Percentiles rank a stretch among this genome's conserved stretches.
phyloP scores from a whole-genome alignment of 2,113 vertebrate species.

The Scytalopus superciliaris region DNA sequence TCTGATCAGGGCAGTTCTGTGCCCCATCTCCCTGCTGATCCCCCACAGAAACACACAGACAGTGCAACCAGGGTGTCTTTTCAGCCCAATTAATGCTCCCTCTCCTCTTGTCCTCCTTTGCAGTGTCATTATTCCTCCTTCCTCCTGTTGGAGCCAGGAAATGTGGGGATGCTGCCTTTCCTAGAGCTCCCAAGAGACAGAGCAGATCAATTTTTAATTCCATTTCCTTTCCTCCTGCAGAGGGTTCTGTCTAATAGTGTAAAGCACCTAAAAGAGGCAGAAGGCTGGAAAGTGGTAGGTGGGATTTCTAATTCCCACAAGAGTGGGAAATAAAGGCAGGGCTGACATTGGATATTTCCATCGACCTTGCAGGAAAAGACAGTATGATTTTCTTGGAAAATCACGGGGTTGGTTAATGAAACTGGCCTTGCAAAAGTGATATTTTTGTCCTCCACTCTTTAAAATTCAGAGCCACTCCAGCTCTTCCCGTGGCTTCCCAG shows the following conservation, averaged over 20 bases:
- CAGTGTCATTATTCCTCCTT: background rate
- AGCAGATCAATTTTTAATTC: slow-evolving; percentile 3
- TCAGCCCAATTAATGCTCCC: background rate
- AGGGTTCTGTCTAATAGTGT: background rate
- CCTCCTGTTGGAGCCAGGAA: background rate
- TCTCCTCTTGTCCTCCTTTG: background rate
- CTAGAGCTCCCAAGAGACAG: background rate
- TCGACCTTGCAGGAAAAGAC: background rate
- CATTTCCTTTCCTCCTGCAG: background rate
- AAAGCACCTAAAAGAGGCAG: background rate
- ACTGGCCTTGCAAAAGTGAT: background rate
- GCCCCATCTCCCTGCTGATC: background rate
- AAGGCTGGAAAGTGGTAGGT: background rate
- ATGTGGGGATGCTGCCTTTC: background rate
- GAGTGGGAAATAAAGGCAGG: background rate
- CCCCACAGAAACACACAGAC: background rate
- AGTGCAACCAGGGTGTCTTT: background rate
- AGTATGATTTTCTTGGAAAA: background rate
- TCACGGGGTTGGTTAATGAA: background rate
- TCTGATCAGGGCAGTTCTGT: no score
- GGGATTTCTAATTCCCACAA: background rate
- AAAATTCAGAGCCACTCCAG: background rate
- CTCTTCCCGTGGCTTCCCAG: background rate
- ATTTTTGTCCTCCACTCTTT: background rate
- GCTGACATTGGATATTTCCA: background rate